Evolutionary conservation across 2,113 vertebrate genomes (phyloP), one percentile per base, ranked within the genome.

Genomic region (Pontoporia blainvillei): DNA sequence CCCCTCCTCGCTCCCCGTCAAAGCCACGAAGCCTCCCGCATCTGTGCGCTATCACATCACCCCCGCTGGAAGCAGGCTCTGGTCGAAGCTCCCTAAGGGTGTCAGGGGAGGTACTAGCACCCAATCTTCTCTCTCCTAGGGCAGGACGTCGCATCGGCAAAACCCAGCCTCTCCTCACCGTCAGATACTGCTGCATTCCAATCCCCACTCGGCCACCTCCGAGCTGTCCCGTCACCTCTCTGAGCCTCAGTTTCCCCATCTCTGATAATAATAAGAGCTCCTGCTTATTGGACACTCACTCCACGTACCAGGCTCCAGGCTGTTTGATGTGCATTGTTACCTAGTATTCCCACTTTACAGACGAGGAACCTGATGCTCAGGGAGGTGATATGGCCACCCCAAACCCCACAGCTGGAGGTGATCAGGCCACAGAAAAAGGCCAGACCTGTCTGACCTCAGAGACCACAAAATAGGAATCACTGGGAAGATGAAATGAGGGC

Each of bases 101-200:
- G 0, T 14, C 0, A 0, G 31, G 8, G 14, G n/a, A 81, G 27
- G 57, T 5, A 1, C 7, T 0, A 17, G 78, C 31, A 36, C 1
- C 61, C 41, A 9, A 6, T 1, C n/a, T 44, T 20, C 29, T 66
- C 57, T 49, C 41, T 61, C 54, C 1, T 14, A n/a, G 49, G 57
- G 14, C 9, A 3, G n/a, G n/a, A 20, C 1, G 0, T 18, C 0
- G 1, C 0, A 21, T 15, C 39, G 0, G 79, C 23, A 61, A 72
- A 34, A 27, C 11, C 73, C 44, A 72, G 69, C 52, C 90, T 36
- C 0, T 0, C 20, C 25, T 36, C 0, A 0, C 20, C 25, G 21
- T 31, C 52, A 49, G 23, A 46, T 0, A 2, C 54, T 15, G 7
- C 44, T 1, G 20, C 67, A 36, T n/a, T 76, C 83, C 34, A 49